Percentiles rank a stretch among this genome's conserved stretches.
Conservation (phyloP, 2,113 vertebrate genomes). For the Forbesichthys agassizii region DNA sequence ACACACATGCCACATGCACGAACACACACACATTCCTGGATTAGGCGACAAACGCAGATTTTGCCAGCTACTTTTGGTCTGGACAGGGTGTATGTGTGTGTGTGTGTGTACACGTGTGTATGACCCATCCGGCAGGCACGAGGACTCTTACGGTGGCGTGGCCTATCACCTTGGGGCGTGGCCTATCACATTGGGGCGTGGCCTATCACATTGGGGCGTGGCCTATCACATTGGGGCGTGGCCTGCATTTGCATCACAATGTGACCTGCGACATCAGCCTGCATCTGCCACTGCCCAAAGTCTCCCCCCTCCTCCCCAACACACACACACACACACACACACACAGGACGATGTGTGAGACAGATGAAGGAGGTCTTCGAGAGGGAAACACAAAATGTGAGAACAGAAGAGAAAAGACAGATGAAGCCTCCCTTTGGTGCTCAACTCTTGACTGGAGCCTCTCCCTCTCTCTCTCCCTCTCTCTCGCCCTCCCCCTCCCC, state of each 20-base stretch:
- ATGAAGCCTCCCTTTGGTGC: slow-evolving; percentile 75
- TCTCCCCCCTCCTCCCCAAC: slow-evolving; percentile 41
- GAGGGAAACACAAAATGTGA: slow-evolving; percentile 68
- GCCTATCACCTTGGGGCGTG: slow-evolving; percentile 43
- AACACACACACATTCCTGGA: not conserved
- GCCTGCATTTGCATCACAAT: slow-evolving; percentile 78
- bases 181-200: too few species aligned
- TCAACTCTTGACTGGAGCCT: slow-evolving; percentile 49
- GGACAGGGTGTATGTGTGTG: too few species aligned
- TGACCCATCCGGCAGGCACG: slow-evolving; percentile 33
- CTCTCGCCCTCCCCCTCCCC: slow-evolving; percentile 25
- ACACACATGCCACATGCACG: too few species aligned
- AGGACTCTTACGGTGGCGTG: slow-evolving; percentile 76
- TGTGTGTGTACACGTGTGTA: too few species aligned
- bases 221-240: slow-evolving; percentile 30
- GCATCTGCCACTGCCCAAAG: slow-evolving; percentile 69
- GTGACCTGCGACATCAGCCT: slow-evolving; percentile 80
- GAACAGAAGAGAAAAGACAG: slow-evolving; percentile 66
- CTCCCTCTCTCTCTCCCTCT: not conserved
- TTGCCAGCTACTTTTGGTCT: slow-evolving; percentile 20
- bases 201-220: too few species aligned
- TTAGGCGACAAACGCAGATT: slow-evolving; percentile 21
- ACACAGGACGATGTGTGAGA: slow-evolving; percentile 34
- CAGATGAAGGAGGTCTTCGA: slow-evolving; percentile 53
- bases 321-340: slow-evolving; percentile 9